These are phyloP conservation scores for Agonum fuliginosum DNA, from an alignment of 2,888 invertebrate species.

Conservation along the genomic window DNA sequence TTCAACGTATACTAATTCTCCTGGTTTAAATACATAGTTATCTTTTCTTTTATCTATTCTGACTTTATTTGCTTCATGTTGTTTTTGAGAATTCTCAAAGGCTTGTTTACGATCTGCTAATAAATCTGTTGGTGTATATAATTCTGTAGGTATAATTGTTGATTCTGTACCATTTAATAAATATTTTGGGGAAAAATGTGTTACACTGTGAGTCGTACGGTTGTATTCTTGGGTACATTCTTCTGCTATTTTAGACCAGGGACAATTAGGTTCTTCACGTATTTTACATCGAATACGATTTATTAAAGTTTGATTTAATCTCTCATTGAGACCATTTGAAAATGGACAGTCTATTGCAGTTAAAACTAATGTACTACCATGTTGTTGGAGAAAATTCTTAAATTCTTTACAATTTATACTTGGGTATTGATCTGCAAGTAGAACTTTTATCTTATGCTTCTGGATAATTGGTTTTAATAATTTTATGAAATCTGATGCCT, in stretches of 20 bases:
- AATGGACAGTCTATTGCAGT: slow-evolving; percentile 1
- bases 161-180: background rate
- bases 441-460: background rate
- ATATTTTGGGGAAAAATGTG: slow-evolving; percentile 13
- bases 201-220: slow-evolving; percentile 2
- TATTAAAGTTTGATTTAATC: background rate
- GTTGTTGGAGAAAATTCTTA: too few relatives aligned
- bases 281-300: slow-evolving; percentile 4
- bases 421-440: slow-evolving; percentile 64
- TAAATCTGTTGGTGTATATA: too few relatives aligned
- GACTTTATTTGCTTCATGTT: background rate
- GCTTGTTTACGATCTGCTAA: background rate
- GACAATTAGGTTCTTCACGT: slow-evolving; percentile 5
- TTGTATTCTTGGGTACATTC: background rate
- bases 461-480: slow-evolving; percentile 32
- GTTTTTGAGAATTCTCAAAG: background rate
- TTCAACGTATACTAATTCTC: background rate
- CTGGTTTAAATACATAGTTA: background rate
- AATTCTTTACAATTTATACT: slow-evolving; percentile 64
- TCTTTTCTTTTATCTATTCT: background rate
- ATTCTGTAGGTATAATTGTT: background rate
- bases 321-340: slow-evolving; percentile 6
- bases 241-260: background rate
- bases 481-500: slow-evolving; percentile 63
- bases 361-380: too few relatives aligned